Base-by-base conservation (phyloP, 2,888 invertebrate genomes). In the Malthinus flaveolus region DNA sequence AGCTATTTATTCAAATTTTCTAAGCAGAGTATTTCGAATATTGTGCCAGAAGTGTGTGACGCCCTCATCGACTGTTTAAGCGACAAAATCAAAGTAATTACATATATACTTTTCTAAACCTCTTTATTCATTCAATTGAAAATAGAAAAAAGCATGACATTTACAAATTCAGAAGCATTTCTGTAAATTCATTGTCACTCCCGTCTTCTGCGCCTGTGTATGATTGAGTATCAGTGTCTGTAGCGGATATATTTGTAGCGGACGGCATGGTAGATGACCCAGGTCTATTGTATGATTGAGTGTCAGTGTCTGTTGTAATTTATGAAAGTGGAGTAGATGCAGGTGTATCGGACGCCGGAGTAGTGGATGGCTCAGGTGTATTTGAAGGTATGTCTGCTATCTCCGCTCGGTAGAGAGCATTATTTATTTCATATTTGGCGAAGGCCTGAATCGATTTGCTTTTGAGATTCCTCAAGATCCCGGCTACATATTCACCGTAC, bases 401-500 rank as follows among this genome's bases (percentile, higher is more conserved):
- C 11, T 51, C 51, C 2, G 51, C 39, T 23, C 15, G 51, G 42
- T 51, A 39, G 1, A 42, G 23, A 6, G 12, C 37, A 10, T 51
- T 51, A 39, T 42, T 51, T 13, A 51, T 51, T 13, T 51, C 6
- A 32, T 13, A 44, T 12, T 44, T 1, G 7, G 44, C 23, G 7
- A 13, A 7, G 4, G 13, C 4, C 23, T 6, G 6, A 42, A 39
- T 32, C 39, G 31, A 13, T 32, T 1, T 32, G 39, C 9, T 32
- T 15, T 54, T 46, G 10, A 54, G n/a, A 35, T 54, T 54, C 36
- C 48, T 11, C 15, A 54, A 54, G 13, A 12, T 54, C 7, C 35
- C 9, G 1, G 48, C 54, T n/a, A 54, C 47, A 47, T 54, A 32
- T 34, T 54, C 54, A 10, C 48, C 54, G 31, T 42, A 54, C 3